phyloP scores from a whole-genome alignment of 2,113 vertebrate species.

The Aphelocoma coerulescens region DNA sequence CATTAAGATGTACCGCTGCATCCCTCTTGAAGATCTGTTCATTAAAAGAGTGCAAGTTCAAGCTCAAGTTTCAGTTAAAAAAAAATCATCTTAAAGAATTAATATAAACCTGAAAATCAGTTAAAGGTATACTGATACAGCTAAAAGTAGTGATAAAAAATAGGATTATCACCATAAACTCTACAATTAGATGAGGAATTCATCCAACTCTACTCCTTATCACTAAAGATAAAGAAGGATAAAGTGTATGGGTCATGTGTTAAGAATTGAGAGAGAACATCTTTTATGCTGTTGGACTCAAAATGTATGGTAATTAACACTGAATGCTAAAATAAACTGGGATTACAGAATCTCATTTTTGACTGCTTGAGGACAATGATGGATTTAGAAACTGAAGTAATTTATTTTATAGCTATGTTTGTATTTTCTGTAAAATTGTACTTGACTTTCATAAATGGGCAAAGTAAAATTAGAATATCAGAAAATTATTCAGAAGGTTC shows the following conservation, averaged over 20 bases:
- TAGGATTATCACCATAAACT: background rate
- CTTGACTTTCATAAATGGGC: background rate
- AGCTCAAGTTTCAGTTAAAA: background rate
- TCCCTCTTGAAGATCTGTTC: background rate
- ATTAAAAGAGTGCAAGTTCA: background rate
- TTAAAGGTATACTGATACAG: background rate
- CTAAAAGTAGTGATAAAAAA: background rate
- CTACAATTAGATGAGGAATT: background rate
- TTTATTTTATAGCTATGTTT: background rate
- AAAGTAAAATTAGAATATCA: background rate
- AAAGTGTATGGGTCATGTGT: background rate
- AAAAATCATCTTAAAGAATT: background rate
- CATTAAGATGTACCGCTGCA: background rate
- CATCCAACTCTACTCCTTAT: background rate
- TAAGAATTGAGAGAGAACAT: background rate
- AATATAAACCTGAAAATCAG: background rate
- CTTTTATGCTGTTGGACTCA: background rate
- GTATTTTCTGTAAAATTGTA: conserved; percentile 11
- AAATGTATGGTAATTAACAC: background rate
- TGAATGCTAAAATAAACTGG: background rate
- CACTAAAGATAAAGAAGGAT: background rate
- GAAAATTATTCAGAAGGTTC: background rate
- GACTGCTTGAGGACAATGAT: background rate
- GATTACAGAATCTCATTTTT: background rate
- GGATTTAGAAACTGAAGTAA: background rate